Percentiles rank a stretch among this genome's conserved stretches.
Evolutionary conservation across 1,140 invertebrate species (phyloP).

Genomic region (Triops longicaudatus): DNA sequence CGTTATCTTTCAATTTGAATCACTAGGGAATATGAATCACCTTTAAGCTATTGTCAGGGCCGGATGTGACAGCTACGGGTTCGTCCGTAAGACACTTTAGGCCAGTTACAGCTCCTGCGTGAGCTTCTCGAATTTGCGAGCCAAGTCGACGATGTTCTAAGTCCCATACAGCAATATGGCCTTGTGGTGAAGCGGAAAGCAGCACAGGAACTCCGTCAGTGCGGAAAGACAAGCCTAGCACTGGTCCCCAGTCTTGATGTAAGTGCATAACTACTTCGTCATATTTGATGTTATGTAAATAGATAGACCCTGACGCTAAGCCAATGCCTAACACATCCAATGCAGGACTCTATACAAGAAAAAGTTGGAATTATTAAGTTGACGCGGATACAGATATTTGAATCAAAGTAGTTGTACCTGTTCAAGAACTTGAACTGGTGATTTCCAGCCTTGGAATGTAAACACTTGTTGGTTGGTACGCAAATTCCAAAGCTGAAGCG

Average conservation of each 20-base stretch:
- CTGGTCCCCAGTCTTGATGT: constrained; percentile 83
- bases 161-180: constrained; percentile 89
- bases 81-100: constrained; percentile 75
- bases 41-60: constrained; percentile 90
- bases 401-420: constrained; percentile 42
- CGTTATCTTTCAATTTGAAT: constrained; percentile 16
- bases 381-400: neutral
- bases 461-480: constrained; percentile 66
- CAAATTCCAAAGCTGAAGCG: constrained; percentile 85
- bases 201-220: constrained; percentile 78
- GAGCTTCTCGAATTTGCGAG: constrained; percentile 48
- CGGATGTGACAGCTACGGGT: constrained; percentile 81
- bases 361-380: constrained; percentile 25
- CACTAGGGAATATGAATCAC: constrained; percentile 33
- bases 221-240: constrained; percentile 75
- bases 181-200: constrained; percentile 65
- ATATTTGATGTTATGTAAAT: constrained; percentile 79
- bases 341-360: constrained; percentile 64
- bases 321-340: constrained; percentile 83
- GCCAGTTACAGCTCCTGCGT: constrained; percentile 62
- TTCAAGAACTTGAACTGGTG: constrained; percentile 57
- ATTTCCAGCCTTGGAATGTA: constrained; percentile 68
- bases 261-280: constrained; percentile 80
- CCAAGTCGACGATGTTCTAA: constrained; percentile 52
- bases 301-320: constrained; percentile 67